Evolutionary conservation across 1,140 invertebrate genomes (phyloP).

Genomic region (Danaus plexippus): DNA sequence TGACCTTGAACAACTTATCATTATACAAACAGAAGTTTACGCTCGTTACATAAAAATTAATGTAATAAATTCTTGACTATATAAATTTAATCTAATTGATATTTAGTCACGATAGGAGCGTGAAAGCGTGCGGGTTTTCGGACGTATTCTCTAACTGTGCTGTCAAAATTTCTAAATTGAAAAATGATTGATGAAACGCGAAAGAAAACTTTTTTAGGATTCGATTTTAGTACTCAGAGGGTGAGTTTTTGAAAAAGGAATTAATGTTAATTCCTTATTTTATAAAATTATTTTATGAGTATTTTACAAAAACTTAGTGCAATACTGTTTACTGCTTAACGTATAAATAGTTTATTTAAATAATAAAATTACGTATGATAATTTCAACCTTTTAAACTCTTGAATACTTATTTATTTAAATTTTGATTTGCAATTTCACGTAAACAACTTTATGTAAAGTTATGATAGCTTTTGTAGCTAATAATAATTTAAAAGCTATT

Average conservation of each 20-base stretch:
- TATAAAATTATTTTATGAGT: neutral
- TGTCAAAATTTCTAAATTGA: slow-evolving; percentile 43
- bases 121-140: slow-evolving; percentile 28
- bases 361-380: too few species aligned
- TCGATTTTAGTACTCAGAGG: slow-evolving; percentile 88
- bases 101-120: slow-evolving; percentile 40
- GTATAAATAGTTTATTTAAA: too few species aligned
- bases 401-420: too few species aligned
- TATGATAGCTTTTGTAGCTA: too few species aligned
- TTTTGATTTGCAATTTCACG: too few species aligned
- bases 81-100: slow-evolving; percentile 21
- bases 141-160: slow-evolving; percentile 37
- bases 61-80: neutral
- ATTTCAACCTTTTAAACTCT: too few species aligned
- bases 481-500: too few species aligned
- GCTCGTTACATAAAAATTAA: neutral
- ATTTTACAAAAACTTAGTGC: too few species aligned
- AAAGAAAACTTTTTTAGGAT: slow-evolving; percentile 77
- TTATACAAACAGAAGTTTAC: too few species aligned
- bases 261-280: neutral
- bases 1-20: too few species aligned
- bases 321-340: too few species aligned
- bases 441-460: too few species aligned
- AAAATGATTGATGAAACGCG: slow-evolving; percentile 55
- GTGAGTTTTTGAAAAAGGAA: slow-evolving; percentile 62